Percentiles rank a stretch among this genome's conserved stretches.
Evolutionary conservation across 2,113 vertebrate genomes (phyloP).

Genomic region (Erythrolamprus reginae): DNA sequence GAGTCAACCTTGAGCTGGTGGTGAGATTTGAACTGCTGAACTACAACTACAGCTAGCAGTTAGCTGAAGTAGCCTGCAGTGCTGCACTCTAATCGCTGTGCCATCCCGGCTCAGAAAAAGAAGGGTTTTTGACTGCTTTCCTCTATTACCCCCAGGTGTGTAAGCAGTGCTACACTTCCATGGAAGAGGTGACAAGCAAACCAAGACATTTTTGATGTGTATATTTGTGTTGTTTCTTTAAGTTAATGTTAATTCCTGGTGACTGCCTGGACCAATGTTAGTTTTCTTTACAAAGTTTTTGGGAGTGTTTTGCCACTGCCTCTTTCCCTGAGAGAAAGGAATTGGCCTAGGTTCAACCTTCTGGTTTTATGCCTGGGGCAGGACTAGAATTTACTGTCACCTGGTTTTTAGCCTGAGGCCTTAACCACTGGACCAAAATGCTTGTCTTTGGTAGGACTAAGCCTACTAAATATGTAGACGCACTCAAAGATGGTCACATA

Average conservation of each 20-base stretch:
- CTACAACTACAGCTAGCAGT: too few relatives aligned
- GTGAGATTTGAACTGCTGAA: too few relatives aligned
- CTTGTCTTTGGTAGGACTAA: background rate
- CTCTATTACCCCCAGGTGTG: background rate
- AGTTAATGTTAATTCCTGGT: background rate
- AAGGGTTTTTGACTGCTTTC: background rate
- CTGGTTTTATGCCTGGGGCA: background rate
- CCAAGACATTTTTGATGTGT: background rate
- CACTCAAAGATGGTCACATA: background rate
- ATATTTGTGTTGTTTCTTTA: background rate
- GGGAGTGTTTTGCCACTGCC: background rate
- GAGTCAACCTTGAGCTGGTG: too few relatives aligned
- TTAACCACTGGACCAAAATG: background rate
- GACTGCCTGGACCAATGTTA: too few relatives aligned
- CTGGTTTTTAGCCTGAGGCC: background rate
- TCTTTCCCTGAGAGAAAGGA: background rate
- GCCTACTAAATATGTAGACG: background rate
- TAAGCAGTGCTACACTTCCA: background rate
- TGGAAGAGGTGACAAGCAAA: background rate
- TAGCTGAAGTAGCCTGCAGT: too few relatives aligned
- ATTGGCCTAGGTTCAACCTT: background rate
- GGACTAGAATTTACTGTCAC: background rate
- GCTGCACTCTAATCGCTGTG: too few relatives aligned
- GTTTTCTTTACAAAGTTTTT: too few relatives aligned
- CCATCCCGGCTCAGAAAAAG: too few relatives aligned